Percentiles rank a stretch among this genome's conserved stretches.
Evolutionary conservation across 2,113 vertebrate genomes (phyloP).

Genomic region (Colistium nudipinnis): DNA sequence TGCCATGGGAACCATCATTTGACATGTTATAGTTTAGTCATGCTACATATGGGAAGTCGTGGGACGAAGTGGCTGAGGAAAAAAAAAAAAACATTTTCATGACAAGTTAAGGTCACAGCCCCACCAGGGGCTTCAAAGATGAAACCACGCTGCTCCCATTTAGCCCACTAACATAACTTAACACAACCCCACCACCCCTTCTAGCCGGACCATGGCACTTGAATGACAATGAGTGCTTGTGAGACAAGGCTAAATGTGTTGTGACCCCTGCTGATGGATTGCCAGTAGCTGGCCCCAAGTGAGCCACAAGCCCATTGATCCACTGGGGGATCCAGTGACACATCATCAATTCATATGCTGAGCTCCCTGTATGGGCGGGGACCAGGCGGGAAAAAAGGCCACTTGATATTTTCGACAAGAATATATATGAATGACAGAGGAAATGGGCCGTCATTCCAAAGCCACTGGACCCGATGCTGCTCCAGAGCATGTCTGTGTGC

Average conservation of each 20-base stretch:
- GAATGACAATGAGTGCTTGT: slow-evolving; percentile 68
- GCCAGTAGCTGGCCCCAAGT: slow-evolving; percentile 51
- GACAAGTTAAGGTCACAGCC: slow-evolving; percentile 20
- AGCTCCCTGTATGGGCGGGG: slow-evolving; percentile 26
- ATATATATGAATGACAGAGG: slow-evolving; percentile 20
- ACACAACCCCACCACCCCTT: slow-evolving; percentile 19
- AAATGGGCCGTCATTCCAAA: slow-evolving; percentile 3
- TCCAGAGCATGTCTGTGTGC: slow-evolving; percentile 30
- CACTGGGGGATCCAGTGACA: slow-evolving; percentile 58
- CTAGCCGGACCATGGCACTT: slow-evolving; percentile 53
- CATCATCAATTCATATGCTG: slow-evolving; percentile 49
- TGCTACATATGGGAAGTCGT: background rate
- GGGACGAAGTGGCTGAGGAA: slow-evolving; percentile 7
- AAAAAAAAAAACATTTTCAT: slow-evolving; percentile 26
- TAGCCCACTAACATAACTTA: slow-evolving; percentile 47
- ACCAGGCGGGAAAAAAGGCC: background rate
- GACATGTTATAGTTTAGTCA: background rate
- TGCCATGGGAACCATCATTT: slow-evolving; percentile 8
- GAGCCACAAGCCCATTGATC: slow-evolving; percentile 62
- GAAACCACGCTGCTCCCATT: slow-evolving; percentile 28
- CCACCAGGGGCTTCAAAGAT: slow-evolving; percentile 38
- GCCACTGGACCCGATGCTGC: slow-evolving; percentile 12
- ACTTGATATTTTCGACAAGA: slow-evolving; percentile 11
- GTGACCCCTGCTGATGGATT: slow-evolving; percentile 70
- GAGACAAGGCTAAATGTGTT: slow-evolving; percentile 69